Conservation (phyloP, 2,888 invertebrate genomes). For the Acanthosepion lycidas region DNA sequence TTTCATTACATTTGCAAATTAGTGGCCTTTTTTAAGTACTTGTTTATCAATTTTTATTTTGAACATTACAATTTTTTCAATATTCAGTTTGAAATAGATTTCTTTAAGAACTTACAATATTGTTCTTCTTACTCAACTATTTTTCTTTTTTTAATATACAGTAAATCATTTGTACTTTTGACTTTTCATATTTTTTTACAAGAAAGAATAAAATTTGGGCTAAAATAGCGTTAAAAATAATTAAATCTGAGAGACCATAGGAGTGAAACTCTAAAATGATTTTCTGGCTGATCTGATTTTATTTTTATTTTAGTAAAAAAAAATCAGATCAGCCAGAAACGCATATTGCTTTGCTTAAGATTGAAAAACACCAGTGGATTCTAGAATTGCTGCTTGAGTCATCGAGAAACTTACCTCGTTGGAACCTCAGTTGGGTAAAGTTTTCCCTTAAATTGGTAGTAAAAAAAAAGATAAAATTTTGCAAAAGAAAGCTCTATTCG, state of each 20-base stretch:
- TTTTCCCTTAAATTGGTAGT: neutral
- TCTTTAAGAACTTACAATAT: too few relatives aligned
- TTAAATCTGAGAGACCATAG: too few relatives aligned
- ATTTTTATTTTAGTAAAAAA: too few relatives aligned
- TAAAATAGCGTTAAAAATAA: neutral
- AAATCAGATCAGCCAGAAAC: neutral
- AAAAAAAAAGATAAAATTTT: neutral
- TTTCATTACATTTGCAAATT: too few relatives aligned
- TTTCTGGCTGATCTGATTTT: neutral
- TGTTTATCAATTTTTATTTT: too few relatives aligned
- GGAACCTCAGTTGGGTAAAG: neutral
- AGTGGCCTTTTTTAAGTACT: too few relatives aligned
- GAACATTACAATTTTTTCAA: too few relatives aligned
- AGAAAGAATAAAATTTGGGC: neutral
- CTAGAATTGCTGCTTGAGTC: neutral
- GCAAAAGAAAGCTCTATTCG: neutral
- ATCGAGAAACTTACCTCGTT: neutral
- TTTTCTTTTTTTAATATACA: too few relatives aligned
- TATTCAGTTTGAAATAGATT: too few relatives aligned
- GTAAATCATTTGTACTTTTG: neutral
- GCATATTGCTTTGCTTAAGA: neutral
- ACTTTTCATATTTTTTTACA: neutral
- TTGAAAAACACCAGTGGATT: neutral
- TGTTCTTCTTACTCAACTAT: too few relatives aligned
- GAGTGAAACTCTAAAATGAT: too few relatives aligned